Percentiles rank a stretch among this genome's conserved stretches.
These are phyloP conservation scores for Apus apus DNA, from an alignment of 2,113 vertebrate genomes.

Conservation along the genomic window DNA sequence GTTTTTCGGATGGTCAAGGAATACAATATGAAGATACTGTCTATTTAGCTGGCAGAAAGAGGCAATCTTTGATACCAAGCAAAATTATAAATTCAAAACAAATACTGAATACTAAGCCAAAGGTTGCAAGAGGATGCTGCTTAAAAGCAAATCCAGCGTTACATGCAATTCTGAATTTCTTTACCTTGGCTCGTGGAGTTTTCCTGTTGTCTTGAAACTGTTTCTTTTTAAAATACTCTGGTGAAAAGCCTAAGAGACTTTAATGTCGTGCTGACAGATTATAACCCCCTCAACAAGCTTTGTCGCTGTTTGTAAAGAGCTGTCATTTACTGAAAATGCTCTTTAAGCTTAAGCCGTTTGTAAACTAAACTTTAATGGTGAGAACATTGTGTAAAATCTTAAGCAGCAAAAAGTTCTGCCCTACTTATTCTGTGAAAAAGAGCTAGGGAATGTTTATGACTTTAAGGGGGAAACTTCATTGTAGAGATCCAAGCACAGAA, in stretches of 20 bases:
- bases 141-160: neutral
- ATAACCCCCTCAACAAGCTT: neutral
- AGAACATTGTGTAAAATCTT: neutral
- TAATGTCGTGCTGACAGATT: neutral
- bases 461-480: neutral
- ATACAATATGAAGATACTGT: neutral
- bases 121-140: neutral
- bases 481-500: neutral
- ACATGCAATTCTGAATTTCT: neutral
- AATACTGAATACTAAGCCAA: neutral
- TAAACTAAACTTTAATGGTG: neutral
- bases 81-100: neutral
- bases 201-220: neutral
- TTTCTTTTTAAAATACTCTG: neutral
- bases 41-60: neutral
- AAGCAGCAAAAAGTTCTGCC: neutral
- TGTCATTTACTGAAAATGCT: neutral
- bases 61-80: neutral
- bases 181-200: neutral
- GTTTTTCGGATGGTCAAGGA: neutral
- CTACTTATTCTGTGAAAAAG: neutral
- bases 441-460: neutral
- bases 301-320: neutral
- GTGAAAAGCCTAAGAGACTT: neutral
- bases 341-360: constrained; percentile 3